Conservation (phyloP, 2,113 vertebrate species). For the Pardalotus punctatus region DNA sequence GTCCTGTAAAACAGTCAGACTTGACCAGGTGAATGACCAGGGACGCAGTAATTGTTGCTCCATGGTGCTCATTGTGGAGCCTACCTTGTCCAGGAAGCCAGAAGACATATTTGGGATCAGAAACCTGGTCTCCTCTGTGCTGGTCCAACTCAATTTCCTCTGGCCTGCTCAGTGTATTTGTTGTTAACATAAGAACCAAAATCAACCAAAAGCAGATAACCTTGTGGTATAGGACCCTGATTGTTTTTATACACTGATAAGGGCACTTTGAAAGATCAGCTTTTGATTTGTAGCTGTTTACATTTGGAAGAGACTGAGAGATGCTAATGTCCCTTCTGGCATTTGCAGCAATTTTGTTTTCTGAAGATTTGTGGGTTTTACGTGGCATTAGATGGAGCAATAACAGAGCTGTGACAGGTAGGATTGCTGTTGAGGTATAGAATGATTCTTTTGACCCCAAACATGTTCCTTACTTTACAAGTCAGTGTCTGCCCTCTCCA, state of each 20-base stretch:
- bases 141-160: neutral
- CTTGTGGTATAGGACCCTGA: neutral
- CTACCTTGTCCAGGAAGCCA: neutral
- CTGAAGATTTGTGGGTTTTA: slow-evolving; percentile 36
- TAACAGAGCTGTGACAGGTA: neutral
- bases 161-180: neutral
- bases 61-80: neutral
- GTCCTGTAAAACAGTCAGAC: neutral
- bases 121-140: neutral
- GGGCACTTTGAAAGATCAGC: neutral
- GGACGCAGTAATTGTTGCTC: neutral
- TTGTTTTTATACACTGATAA: slow-evolving; percentile 16
- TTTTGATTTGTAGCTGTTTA: slow-evolving; percentile 35
- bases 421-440: neutral
- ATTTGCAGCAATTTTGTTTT: slow-evolving; percentile 12
- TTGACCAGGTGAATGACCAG: neutral
- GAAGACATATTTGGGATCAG: neutral
- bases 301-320: neutral
- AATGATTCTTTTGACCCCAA: neutral
- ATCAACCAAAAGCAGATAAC: neutral
- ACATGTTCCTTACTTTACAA: neutral
- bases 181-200: neutral
- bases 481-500: neutral
- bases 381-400: neutral
- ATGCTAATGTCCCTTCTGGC: slow-evolving; percentile 12